Conservation (phyloP, 30 jellyfish, hydroid and myxozoan genomes). For the Aurelia coerulea region DNA sequence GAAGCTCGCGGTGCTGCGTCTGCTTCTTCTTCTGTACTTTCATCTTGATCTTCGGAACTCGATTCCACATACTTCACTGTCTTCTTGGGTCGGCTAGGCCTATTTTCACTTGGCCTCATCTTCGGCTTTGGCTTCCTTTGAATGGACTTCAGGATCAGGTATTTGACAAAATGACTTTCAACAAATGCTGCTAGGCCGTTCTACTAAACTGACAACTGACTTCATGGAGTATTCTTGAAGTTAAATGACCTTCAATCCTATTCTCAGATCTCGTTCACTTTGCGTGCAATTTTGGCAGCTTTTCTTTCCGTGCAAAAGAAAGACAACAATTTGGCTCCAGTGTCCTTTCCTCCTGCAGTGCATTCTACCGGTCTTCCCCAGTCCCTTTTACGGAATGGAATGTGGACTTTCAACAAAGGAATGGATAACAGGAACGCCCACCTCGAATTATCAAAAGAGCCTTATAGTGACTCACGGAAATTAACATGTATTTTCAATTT, state of each 20-base stretch:
- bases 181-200: not conserved
- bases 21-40: not conserved
- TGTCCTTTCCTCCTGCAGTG: conserved; percentile 16
- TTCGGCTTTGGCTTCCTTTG: conserved; percentile 37
- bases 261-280: no score
- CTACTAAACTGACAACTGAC: no score
- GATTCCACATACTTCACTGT: conserved; percentile 18
- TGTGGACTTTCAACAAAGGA: conserved; percentile 42
- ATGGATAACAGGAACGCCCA: no score
- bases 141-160: conserved; percentile 60
- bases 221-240: no score
- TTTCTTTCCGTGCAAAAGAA: not conserved
- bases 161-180: not conserved
- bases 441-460: no score
- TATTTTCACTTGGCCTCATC: conserved; percentile 50
- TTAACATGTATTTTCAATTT: no score
- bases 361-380: conserved; percentile 34
- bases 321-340: not conserved
- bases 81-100: conserved; percentile 54
- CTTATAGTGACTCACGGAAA: no score
- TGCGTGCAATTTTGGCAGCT: no score
- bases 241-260: no score
- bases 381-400: conserved; percentile 68
- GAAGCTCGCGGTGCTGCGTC: no score
- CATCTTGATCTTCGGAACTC: conserved; percentile 4